Evolutionary conservation across 2,113 vertebrate genomes (phyloP).

Genomic region (Eretmochelys imbricata): DNA sequence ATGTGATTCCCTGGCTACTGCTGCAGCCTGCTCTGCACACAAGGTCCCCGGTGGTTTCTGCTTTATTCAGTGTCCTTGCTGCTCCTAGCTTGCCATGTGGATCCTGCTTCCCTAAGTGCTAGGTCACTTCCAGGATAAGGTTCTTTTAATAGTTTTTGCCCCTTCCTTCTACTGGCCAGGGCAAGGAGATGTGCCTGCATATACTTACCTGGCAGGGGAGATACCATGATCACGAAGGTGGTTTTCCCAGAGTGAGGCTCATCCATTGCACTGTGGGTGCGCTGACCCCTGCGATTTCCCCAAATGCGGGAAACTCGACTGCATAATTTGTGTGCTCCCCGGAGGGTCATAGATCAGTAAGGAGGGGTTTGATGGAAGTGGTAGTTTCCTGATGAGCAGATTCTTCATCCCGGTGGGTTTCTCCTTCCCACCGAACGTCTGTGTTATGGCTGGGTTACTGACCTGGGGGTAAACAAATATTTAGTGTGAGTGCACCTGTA

Average conservation of each 20-base stretch:
- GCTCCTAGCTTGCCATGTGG: background rate
- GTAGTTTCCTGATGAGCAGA: background rate
- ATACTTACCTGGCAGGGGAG: no score
- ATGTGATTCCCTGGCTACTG: background rate
- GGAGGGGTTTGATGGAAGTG: background rate
- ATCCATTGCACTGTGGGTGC: no score
- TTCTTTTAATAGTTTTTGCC: background rate
- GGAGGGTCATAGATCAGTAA: accelerated
- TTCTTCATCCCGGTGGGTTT: background rate
- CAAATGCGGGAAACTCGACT: constrained; percentile 17
- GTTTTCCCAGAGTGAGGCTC: no score
- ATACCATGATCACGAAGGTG: no score
- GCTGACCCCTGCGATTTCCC: no score
- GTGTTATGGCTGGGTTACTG: background rate
- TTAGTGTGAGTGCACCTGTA: accelerated
- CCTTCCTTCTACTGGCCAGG: background rate
- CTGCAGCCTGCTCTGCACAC: background rate
- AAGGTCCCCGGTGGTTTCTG: background rate
- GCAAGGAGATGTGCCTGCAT: background rate
- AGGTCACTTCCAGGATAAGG: background rate
- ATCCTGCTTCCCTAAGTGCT: background rate
- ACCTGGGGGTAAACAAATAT: background rate
- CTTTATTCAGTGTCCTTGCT: background rate
- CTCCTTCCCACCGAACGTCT: background rate
- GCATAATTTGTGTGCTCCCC: constrained; percentile 20